These are phyloP conservation scores for Pyrgilauda ruficollis DNA, from an alignment of 2,113 vertebrate genomes.

Conservation along the genomic window DNA sequence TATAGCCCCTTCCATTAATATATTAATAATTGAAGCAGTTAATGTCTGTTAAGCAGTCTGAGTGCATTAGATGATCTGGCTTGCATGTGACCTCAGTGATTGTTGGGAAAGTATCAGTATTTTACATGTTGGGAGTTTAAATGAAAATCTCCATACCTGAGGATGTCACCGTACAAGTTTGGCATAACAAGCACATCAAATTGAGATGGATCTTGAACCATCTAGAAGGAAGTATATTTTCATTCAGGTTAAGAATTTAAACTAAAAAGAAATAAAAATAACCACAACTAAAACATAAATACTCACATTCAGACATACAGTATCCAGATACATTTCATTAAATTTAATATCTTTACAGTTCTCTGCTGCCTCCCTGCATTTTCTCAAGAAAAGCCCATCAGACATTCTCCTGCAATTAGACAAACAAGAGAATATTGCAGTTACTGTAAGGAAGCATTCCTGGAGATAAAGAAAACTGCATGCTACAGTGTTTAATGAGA, in stretches of 20 bases:
- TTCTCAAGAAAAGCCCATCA: slow-evolving; percentile 92
- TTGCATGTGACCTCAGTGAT: neutral
- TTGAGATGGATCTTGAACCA: slow-evolving; percentile 94
- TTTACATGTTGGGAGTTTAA: neutral
- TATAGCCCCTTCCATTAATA: neutral
- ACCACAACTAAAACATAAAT: neutral
- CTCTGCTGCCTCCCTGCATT: slow-evolving; percentile 94
- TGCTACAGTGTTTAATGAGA: neutral
- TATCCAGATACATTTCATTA: slow-evolving; percentile 97
- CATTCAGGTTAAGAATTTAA: neutral
- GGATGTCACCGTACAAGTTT: slow-evolving; percentile 94
- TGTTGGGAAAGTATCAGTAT: neutral
- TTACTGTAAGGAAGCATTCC: neutral
- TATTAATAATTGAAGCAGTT: neutral
- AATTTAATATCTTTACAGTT: slow-evolving; percentile 96
- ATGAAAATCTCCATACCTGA: slow-evolving; percentile 78
- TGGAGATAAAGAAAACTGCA: neutral
- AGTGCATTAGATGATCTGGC: neutral
- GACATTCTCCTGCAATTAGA: slow-evolving; percentile 89
- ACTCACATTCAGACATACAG: slow-evolving; percentile 95
- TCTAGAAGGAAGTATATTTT: slow-evolving; percentile 71
- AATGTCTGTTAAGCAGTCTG: neutral
- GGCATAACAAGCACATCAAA: slow-evolving; percentile 98
- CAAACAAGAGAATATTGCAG: neutral
- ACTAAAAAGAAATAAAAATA: neutral